Base-by-base conservation (phyloP, 2,888 invertebrate genomes). In the Callyntrura sp. region DNA sequence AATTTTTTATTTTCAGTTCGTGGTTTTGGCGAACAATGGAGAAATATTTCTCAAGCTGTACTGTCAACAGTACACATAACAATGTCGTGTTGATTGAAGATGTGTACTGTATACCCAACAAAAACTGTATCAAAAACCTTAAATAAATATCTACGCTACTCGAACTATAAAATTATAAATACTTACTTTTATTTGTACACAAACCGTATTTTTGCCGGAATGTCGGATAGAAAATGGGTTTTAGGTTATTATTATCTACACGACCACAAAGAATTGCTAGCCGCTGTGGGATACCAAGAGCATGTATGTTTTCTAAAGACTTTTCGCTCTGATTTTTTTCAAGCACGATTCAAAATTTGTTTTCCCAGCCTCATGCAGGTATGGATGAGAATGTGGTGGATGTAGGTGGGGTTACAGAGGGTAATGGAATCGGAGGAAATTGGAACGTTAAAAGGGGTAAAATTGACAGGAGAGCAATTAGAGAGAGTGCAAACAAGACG, bases 301-400 rank as follows among this genome's bases (percentile, higher is more conserved):
- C 23, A 25, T 14, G 23, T 25, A 62, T 1, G 1, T n/a, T n/a
- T n/a, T n/a, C n/a, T n/a, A n/a, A n/a, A 62, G 9, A 62, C 9
- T 62, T 62, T 17, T 70, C n/a, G 17, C 8, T 70, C 17, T 51
- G 51, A 51, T 51, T n/a, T 51, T 35, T 35, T 35, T 28, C 65
- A 23, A 23, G 0, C 14, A 12, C 9, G 5, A 0, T 43, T 2
- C n/a, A 28, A 70, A 43, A 23, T 12, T 51, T 48, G 0, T 0
- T 20, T 23, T 51, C 23, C 20, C 48, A 20, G 48, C 20, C 55
- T 43, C 57, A 45, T 0, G 82, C 88, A 11, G 88, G 88, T 25
- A 88, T 88, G 6, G 84, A 65, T 5, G 83, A 79, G 65, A 89
- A 85, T 14, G 89, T 17, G 51, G 23, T n/a, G 78, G 60, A n/a